Percentiles rank a stretch among this genome's conserved stretches.
These are phyloP conservation scores for Calyptommatus sinebrachiatus DNA, from an alignment of 2,113 vertebrate genomes.

Conservation along the genomic window DNA sequence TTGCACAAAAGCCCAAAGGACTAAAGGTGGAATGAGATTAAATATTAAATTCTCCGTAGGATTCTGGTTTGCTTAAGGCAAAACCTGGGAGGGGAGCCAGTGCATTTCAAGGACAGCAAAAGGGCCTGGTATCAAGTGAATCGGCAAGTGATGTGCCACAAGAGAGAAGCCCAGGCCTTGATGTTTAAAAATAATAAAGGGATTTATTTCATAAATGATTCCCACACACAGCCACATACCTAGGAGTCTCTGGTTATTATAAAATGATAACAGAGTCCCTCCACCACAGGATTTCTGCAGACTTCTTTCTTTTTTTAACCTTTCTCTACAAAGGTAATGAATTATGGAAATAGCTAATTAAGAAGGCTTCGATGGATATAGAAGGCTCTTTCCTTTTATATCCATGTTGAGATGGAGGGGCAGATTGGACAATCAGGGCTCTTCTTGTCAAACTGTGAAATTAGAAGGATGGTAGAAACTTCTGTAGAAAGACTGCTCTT, in stretches of 20 bases:
- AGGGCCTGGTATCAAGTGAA: neutral
- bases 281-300: accelerated
- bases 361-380: neutral
- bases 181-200: neutral
- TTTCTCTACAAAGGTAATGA: neutral
- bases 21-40: neutral
- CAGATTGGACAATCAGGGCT: accelerated
- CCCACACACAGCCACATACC: neutral
- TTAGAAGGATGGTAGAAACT: neutral
- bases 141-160: neutral
- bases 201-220: neutral
- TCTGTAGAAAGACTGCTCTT: neutral
- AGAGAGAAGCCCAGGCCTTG: neutral
- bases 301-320: neutral
- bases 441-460: neutral
- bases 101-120: neutral
- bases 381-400: neutral
- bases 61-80: neutral
- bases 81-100: conserved; percentile 3
- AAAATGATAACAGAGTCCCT: neutral
- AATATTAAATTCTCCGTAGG: conserved; percentile 13
- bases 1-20: neutral
- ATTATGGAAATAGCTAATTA: neutral
- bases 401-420: neutral
- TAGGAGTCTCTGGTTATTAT: neutral